phyloP scores from a whole-genome alignment of 2,888 invertebrate genomes.

The Microctonus aethiopoides region DNA sequence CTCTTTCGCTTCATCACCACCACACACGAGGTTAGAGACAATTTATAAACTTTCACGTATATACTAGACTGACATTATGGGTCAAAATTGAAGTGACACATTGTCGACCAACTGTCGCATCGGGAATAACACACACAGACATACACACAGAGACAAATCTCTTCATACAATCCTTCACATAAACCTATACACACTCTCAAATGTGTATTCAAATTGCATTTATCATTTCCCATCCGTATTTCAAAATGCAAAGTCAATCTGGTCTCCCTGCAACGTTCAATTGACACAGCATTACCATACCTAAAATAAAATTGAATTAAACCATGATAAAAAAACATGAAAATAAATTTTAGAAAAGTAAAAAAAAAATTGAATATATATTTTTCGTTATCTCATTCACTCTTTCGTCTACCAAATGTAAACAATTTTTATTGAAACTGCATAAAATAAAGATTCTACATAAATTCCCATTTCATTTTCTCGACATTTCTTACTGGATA shows the following conservation, averaged over 20 bases:
- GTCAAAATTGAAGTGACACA: conserved; percentile 3
- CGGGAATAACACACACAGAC: not conserved
- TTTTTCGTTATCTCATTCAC: not conserved
- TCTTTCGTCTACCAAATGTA: not conserved
- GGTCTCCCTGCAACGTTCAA: not conserved
- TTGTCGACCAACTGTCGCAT: not conserved
- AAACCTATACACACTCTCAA: too few relatives aligned
- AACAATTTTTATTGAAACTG: not conserved
- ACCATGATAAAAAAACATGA: not conserved
- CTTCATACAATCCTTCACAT: too few relatives aligned
- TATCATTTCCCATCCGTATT: not conserved
- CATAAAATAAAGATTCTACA: not conserved
- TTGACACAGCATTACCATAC: not conserved
- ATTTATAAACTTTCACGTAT: not conserved
- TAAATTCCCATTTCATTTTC: not conserved
- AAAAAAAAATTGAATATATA: not conserved
- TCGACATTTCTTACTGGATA: too few relatives aligned
- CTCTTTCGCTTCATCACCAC: not conserved
- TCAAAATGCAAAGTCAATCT: not conserved
- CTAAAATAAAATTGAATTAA: too few relatives aligned
- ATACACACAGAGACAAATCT: too few relatives aligned
- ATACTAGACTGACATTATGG: not conserved
- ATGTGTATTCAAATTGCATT: not conserved
- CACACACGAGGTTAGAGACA: not conserved
- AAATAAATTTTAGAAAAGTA: not conserved